Base-by-base conservation (phyloP, 2,888 invertebrate species). In the Lottia gigantea region DNA sequence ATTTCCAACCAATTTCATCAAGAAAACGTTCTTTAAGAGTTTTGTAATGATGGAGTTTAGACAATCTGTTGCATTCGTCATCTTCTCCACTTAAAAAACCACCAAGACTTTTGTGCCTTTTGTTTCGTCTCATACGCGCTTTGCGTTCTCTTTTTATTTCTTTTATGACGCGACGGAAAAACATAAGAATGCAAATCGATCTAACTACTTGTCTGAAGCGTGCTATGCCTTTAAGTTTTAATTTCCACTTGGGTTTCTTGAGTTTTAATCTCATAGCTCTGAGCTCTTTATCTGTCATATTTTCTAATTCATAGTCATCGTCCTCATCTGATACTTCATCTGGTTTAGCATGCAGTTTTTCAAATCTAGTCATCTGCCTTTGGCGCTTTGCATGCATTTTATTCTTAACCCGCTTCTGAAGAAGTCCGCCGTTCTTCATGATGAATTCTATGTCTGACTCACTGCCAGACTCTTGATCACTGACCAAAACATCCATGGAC, bases 241-340 rank as follows among this genome's bases (percentile, higher is more conserved):
- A n/a, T 46, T 45, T 65, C 15, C n/a, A 19, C 45, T 61, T 40
- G 46, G 40, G 23, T 26, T 70, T 65, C 47, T 46, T 65, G 8
- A 25, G 19, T 26, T 66, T 68, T 46, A 68, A 45, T 65, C 70
- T 45, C 62, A 70, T 23, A 12, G 62, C 61, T 55, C 70, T 64
- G 25, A 70, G 26, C 61, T 70, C 63, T 66, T 64, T 65, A n/a
- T 65, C 26, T 47, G 70, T 49, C 47, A 69, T 46, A 4, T 46
- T 19, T 11, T 46, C 19, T n/a, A 64, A 0, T n/a, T 49, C 25
- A n/a, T 46, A 16, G 31, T 23, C 46, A 31, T 46, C 64, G 23
- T 64, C 61, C 26, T 47, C 47, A 62, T 63, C 46, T 19, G 55
- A 25, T 40, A n/a, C 12, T 4, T n/a, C 45, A 16, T 47, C 25